Percentiles rank a stretch among this genome's conserved stretches.
Conservation (phyloP, 2,797 vertebrate genomes). For the Lacerta agilis region DNA sequence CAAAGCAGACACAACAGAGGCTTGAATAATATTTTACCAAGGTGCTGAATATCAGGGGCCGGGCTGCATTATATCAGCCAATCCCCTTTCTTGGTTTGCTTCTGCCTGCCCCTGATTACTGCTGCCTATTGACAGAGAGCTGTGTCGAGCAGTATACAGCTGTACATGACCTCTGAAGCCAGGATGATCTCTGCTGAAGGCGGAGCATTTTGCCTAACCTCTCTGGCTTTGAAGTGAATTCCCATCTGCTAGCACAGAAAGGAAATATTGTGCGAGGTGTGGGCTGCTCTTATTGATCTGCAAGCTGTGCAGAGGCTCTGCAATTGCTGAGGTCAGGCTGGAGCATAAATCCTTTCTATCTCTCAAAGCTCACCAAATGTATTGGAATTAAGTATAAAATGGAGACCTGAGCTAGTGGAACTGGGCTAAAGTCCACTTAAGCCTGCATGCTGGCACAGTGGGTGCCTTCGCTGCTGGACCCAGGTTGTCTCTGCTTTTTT, state of each 20-base stretch:
- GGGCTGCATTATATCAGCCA: neutral
- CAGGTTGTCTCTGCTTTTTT: neutral
- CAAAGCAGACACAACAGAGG: neutral
- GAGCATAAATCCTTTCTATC: constrained; percentile 20
- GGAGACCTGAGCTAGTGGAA: neutral
- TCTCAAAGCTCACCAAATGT: constrained; percentile 5
- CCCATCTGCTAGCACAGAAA: neutral
- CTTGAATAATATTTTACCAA: neutral
- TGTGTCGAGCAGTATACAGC: neutral
- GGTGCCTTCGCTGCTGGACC: neutral
- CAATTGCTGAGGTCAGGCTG: neutral
- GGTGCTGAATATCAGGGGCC: neutral
- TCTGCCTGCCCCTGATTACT: neutral
- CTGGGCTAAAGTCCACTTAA: constrained; percentile 10
- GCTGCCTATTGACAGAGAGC: neutral
- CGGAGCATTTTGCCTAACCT: neutral
- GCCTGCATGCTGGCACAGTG: neutral
- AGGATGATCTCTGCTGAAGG: constrained; percentile 12
- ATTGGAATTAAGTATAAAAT: constrained; percentile 21
- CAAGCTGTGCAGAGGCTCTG: neutral
- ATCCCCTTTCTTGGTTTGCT: neutral
- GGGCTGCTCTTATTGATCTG: constrained; percentile 2
- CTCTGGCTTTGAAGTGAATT: constrained; percentile 23
- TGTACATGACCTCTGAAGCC: constrained; percentile 5
- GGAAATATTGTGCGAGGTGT: neutral